phyloP scores from a whole-genome alignment of 2,888 invertebrate species.

The Apamea monoglypha region DNA sequence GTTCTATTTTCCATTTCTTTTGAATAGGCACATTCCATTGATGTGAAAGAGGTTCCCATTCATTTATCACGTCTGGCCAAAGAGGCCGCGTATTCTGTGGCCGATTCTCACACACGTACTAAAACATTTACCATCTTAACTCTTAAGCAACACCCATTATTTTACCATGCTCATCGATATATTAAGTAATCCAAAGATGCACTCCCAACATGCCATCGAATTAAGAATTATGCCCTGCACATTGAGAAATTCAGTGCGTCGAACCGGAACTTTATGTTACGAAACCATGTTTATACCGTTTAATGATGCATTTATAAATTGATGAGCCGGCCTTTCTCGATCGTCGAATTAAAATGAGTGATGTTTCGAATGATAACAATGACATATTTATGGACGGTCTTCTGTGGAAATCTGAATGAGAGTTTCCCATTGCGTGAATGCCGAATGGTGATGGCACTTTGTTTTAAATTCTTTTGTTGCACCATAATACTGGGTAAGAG shows the following conservation, averaged over 20 bases:
- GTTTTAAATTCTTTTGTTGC: conserved; percentile 38
- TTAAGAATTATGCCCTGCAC: conserved; percentile 79
- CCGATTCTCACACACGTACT: conserved; percentile 37
- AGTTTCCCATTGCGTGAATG: conserved; percentile 45
- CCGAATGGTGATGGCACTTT: conserved; percentile 32
- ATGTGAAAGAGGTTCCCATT: conserved; percentile 17
- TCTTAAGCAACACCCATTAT: conserved; percentile 63
- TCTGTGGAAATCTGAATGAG: conserved; percentile 67
- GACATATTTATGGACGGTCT: conserved; percentile 76
- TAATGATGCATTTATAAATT: conserved; percentile 85
- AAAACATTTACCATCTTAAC: conserved; percentile 57
- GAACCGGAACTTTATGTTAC: conserved; percentile 73
- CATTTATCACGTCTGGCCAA: conserved; percentile 48
- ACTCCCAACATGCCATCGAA: conserved; percentile 74
- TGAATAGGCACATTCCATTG: conserved; percentile 17
- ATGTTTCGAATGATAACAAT: conserved; percentile 81
- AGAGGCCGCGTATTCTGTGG: conserved; percentile 45
- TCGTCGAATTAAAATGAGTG: conserved; percentile 84
- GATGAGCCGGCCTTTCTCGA: conserved; percentile 77
- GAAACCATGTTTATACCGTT: conserved; percentile 74
- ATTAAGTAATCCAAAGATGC: conserved; percentile 70
- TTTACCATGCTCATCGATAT: conserved; percentile 67
- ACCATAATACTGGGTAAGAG: conserved; percentile 5
- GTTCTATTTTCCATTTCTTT: conserved; percentile 23
- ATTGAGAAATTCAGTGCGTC: conserved; percentile 77